Base-by-base conservation (phyloP, 1,140 invertebrate species). In the Bombus sylvicola region DNA sequence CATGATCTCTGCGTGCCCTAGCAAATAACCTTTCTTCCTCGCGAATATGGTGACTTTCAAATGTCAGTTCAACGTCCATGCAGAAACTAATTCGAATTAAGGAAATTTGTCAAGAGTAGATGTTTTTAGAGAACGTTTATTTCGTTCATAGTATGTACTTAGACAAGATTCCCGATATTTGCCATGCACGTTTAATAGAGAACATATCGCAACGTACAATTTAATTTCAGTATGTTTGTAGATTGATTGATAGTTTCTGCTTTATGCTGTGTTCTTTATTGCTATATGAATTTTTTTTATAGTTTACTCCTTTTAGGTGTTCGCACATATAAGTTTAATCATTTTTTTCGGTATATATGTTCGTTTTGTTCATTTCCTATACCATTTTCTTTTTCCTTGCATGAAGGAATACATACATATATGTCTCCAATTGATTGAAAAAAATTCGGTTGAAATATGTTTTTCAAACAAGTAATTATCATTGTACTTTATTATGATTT, bases 1-100 rank as follows among this genome's bases (percentile, higher is more conserved):
- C 8, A 74, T 31, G 34, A 41, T 78, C 37, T 47, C 12, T 59
- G 39, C 64, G 71, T 80, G 1, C 39, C 37, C 37, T 37, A 53
- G 6, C n/a, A 43, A 87, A 78, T 82, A 88, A 88, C 85, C 87
- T 88, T 88, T 84, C 53, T 73, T 39, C 53, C 25, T 76, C n/a
- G 10, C 64, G 66, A 87, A 81, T 66, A 86, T 85, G 69, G 64
- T 86, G 76, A 81, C 68, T 85, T 85, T 80, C 57, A 85, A 85
- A 85, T 85, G 83, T 80, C 83, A 85, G 57, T 85, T 79, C 72
- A 85, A 84, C 3, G 31, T 22, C 80, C 66, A 31, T 59, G 25
- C 18, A 39, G 37, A 71, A 53, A 85, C n/a, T 18, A n/a, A 47
- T 25, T 1, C 12, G 28, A 68, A 73, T 62, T 73, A 4, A 31